These are phyloP conservation scores for Lampris megalopsis DNA, from an alignment of 2,113 vertebrate genomes.

Conservation along the genomic window DNA sequence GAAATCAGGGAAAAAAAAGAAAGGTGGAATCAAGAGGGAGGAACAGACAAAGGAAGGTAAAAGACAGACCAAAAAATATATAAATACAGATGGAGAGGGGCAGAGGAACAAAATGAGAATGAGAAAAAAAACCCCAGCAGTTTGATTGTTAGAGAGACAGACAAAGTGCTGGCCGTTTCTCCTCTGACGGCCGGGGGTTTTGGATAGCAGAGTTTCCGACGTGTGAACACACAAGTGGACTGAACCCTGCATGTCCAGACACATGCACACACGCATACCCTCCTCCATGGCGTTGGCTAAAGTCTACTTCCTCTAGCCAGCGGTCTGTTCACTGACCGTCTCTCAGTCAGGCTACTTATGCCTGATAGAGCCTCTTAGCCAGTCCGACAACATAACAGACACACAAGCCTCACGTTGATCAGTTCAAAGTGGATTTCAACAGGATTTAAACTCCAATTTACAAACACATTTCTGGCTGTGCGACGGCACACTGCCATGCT, in stretches of 20 bases:
- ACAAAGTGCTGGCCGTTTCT: neutral
- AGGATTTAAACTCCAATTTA: constrained; percentile 19
- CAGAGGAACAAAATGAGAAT: too few species aligned
- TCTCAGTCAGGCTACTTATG: constrained; percentile 37
- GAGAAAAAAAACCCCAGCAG: too few species aligned
- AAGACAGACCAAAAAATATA: neutral
- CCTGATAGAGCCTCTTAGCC: constrained; percentile 27
- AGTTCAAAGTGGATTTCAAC: constrained; percentile 41
- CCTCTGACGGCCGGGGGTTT: constrained; percentile 10
- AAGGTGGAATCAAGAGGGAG: constrained; percentile 12
- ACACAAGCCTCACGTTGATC: constrained; percentile 20
- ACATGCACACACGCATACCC: neutral
- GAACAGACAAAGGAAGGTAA: neutral
- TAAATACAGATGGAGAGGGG: too few species aligned
- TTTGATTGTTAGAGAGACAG: too few species aligned
- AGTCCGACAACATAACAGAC: constrained; percentile 36
- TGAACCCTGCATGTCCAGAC: neutral
- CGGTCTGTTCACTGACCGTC: constrained; percentile 19
- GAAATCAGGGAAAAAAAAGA: neutral
- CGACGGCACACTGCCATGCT: too few species aligned
- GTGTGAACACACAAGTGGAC: neutral
- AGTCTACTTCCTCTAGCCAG: constrained; percentile 9
- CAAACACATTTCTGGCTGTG: constrained; percentile 16
- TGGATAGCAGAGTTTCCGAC: constrained; percentile 13
- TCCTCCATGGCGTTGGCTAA: constrained; percentile 16